Percentiles rank a stretch among this genome's conserved stretches.
Evolutionary conservation across 2,113 vertebrate species (phyloP).

Genomic region (Pseudorasbora parva): DNA sequence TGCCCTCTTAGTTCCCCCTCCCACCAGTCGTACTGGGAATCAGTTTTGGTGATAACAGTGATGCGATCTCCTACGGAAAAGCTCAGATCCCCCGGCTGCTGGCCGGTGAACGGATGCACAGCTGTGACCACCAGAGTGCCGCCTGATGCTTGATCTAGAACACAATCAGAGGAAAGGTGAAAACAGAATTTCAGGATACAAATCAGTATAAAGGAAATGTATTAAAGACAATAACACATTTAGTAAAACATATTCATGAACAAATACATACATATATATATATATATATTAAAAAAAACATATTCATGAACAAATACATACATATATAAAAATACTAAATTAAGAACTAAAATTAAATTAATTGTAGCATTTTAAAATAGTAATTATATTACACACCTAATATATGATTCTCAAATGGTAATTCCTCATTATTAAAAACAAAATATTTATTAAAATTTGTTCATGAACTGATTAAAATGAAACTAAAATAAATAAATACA

Average conservation of each 20-base stretch:
- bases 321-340: neutral
- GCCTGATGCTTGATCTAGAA: constrained; percentile 46
- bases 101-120: constrained; percentile 69
- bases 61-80: constrained; percentile 89
- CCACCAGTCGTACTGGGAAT: constrained; percentile 96
- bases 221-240: no score
- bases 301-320: neutral
- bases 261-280: neutral
- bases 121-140: constrained; percentile 47
- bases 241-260: no score
- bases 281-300: no score
- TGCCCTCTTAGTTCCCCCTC: constrained; percentile 83
- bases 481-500: no score
- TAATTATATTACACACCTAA: neutral
- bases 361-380: neutral
- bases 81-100: constrained; percentile 89
- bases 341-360: no score
- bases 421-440: neutral
- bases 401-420: neutral
- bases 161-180: neutral
- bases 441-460: neutral
- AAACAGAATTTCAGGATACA: neutral
- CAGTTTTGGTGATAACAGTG: constrained; percentile 84
- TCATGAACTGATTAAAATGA: no score
- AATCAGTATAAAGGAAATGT: neutral